A percentile compares a stretch with the other conserved stretches of the same genome.
Evolutionary conservation across 2,888 invertebrate genomes (phyloP).

Genomic region (Lasioglossum zephyrum): DNA sequence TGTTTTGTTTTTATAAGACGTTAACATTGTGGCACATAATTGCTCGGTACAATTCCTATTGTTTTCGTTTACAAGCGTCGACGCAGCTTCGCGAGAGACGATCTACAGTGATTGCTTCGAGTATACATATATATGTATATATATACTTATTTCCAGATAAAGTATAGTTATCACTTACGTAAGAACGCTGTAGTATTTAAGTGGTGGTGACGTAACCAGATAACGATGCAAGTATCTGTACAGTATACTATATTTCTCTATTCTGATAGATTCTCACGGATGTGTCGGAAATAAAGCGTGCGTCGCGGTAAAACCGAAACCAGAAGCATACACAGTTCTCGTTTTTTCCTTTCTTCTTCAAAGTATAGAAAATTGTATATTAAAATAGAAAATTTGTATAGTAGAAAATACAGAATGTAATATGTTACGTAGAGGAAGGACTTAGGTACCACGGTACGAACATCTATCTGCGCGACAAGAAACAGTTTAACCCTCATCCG

Average conservation of each 20-base stretch:
- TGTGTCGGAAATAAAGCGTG: background rate
- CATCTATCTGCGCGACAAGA: background rate
- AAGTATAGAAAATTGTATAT: conserved; percentile 1
- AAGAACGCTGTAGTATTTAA: background rate
- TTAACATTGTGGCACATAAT: conserved; percentile 1
- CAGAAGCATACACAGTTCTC: background rate
- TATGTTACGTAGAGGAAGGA: background rate
- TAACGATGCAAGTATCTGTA: background rate
- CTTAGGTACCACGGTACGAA: background rate
- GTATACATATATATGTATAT: background rate
- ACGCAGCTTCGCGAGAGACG: conserved; percentile 5
- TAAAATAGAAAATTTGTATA: background rate
- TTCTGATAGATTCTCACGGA: background rate
- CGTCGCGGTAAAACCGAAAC: background rate
- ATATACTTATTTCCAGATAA: conserved; percentile 14
- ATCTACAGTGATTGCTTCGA: conserved; percentile 1
- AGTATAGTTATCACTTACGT: conserved; percentile 25
- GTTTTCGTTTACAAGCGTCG: conserved; percentile 15
- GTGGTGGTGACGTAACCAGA: conserved; percentile 30
- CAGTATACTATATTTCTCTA: background rate
- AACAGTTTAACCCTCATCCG: background rate
- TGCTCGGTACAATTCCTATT: conserved; percentile 13
- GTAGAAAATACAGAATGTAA: conserved; percentile 1
- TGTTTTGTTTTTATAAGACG: background rate
- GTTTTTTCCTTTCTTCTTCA: background rate